A percentile compares a stretch with the other conserved stretches of the same genome.
These are phyloP conservation scores for Leptopilina drosophilae DNA, from an alignment of 2,888 invertebrate species.

Conservation along the genomic window DNA sequence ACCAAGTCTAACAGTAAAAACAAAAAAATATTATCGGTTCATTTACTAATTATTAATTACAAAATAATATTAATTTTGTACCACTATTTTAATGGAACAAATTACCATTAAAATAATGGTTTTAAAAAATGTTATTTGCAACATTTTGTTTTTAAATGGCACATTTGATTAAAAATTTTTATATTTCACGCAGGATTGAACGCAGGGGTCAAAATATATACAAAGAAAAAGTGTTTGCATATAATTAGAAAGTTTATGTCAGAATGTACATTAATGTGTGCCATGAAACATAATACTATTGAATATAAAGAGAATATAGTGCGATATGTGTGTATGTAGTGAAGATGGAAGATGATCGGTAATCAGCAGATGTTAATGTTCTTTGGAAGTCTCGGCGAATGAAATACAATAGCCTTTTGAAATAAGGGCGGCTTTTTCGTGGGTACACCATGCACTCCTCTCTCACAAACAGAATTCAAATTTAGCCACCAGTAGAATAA, in stretches of 20 bases:
- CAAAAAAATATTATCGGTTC: too few relatives aligned
- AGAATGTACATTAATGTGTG: not conserved
- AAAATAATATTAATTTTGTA: too few relatives aligned
- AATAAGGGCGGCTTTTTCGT: conserved; percentile 56
- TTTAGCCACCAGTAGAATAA: conserved; percentile 57
- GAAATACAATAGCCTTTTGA: conserved; percentile 64
- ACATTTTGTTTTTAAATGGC: too few relatives aligned
- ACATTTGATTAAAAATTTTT: too few relatives aligned
- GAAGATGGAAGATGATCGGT: conserved; percentile 65
- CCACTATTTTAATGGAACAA: too few relatives aligned
- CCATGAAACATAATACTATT: conserved; percentile 63
- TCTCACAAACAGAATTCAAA: conserved; percentile 70
- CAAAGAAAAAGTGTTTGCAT: conserved; percentile 71
- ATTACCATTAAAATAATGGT: too few relatives aligned
- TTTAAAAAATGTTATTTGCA: too few relatives aligned
- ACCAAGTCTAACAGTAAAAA: too few relatives aligned
- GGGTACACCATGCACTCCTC: conserved; percentile 1
- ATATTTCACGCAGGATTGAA: conserved; percentile 60
- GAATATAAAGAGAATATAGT: conserved; percentile 50
- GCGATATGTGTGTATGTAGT: not conserved
- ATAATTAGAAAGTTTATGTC: not conserved
- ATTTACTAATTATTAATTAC: too few relatives aligned
- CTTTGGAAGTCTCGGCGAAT: conserved; percentile 54
- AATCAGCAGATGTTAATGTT: conserved; percentile 74
- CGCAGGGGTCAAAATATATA: conserved; percentile 85